Conservation (phyloP, 2,113 vertebrate species). For the Talpa occidentalis region DNA sequence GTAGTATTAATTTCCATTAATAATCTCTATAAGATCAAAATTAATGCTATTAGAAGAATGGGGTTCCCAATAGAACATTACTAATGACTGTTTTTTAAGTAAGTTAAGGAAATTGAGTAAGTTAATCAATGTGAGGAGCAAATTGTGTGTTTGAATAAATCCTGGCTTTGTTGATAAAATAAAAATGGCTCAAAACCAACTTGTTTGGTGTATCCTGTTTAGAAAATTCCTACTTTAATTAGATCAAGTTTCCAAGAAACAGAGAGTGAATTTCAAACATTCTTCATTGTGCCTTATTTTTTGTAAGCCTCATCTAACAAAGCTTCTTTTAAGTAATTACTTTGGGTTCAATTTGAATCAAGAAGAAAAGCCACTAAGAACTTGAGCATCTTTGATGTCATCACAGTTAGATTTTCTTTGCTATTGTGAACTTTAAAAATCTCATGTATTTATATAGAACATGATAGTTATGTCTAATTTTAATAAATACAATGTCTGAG, state of each 20-base stretch:
- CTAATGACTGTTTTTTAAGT: slow-evolving; percentile 35
- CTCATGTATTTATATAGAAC: slow-evolving; percentile 40
- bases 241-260: slow-evolving; percentile 66
- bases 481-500: neutral
- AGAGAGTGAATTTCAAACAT: slow-evolving; percentile 64
- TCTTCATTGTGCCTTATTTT: slow-evolving; percentile 50
- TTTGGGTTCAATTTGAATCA: slow-evolving; percentile 41
- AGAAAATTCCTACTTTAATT: slow-evolving; percentile 69
- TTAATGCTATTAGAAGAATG: slow-evolving; percentile 39
- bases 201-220: slow-evolving; percentile 34
- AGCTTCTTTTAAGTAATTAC: slow-evolving; percentile 54
- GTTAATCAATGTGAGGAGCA: neutral
- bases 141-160: slow-evolving; percentile 65
- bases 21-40: slow-evolving; percentile 34
- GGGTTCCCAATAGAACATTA: slow-evolving; percentile 29
- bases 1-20: slow-evolving; percentile 45
- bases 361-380: slow-evolving; percentile 16
- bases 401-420: slow-evolving; percentile 32
- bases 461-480: neutral
- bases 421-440: slow-evolving; percentile 8
- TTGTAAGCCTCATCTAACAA: slow-evolving; percentile 57
- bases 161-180: slow-evolving; percentile 48
- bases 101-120: slow-evolving; percentile 46
- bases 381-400: slow-evolving; percentile 58
- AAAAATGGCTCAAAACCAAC: slow-evolving; percentile 45